Evolutionary conservation across 1,140 invertebrate species (phyloP), one percentile per base, ranked within the genome.

Genomic region (Charaxes varanes): DNA sequence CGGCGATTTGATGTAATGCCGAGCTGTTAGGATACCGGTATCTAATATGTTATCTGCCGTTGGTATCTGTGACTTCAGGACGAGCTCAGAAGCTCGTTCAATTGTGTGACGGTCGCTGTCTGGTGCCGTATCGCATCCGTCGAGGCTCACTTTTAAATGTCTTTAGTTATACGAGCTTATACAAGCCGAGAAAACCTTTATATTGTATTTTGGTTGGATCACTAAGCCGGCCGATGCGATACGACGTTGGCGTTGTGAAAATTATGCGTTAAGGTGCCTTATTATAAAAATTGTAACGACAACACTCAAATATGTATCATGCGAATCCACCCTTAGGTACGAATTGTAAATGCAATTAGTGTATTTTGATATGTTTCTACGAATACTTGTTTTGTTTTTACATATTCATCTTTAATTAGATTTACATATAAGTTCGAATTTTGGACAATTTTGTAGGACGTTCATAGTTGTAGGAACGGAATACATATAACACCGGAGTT

Each of bases 391-490:
- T 51, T 45, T 51, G 42, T 52, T 45, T 38, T 27, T 23, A 52
- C 42, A 36, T 30, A n/a, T 46, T 38, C 43, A 38, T 45, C 42
- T 41, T 35, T 43, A 18, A 41, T 49, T 49, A 37, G 42, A 43
- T 37, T 33, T 50, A 38, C 30, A 28, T 32, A 41, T 36, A 32
- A 41, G 41, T 41, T 47, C 50, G 46, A 48, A 34, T 43, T 53
- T 53, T 53, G 50, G 50, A 53, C 50, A 43, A 40, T 53, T 43
- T 48, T 43, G 50, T 53, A 46, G 48, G 45, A 53, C 50, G 50
- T 53, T 48, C 46, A 36, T 53, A 53, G 50, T 51, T 42, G 36
- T 53, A 53, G 50, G 43, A 52, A 47, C 44, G 50, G 38, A 43
- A 48, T 43, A 50, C 47, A 38, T 46, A 33, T 32, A 33, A 47